phyloP scores from a whole-genome alignment of 1,140 invertebrate species.

The Aphaenogaster rudis region DNA sequence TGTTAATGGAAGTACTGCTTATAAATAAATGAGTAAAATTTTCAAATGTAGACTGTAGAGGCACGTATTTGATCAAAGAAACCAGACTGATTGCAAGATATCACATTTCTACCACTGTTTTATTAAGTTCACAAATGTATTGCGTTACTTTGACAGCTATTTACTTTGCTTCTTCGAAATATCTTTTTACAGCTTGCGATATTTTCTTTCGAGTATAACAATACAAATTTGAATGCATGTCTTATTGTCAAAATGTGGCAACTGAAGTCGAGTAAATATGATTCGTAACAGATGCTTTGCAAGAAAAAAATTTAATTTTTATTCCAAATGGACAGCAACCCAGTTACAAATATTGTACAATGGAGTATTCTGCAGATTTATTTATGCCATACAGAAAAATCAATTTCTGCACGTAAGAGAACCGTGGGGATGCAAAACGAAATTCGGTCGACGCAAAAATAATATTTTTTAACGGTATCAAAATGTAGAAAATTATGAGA shows the following conservation, averaged over 20 bases:
- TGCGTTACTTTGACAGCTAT: neutral
- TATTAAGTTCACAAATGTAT: neutral
- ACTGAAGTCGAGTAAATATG: neutral
- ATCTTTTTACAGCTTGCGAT: neutral
- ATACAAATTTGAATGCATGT: neutral
- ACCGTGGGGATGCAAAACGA: neutral
- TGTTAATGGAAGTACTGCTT: neutral
- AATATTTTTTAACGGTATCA: conserved; percentile 25
- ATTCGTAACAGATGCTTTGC: neutral
- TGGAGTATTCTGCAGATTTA: neutral
- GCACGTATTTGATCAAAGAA: neutral
- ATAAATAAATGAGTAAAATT: neutral
- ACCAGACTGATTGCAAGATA: neutral
- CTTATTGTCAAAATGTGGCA: neutral
- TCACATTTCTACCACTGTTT: neutral
- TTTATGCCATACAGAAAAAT: neutral
- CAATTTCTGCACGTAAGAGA: neutral
- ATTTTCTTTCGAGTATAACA: neutral
- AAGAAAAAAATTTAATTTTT: neutral
- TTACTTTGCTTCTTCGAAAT: neutral
- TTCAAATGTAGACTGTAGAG: neutral
- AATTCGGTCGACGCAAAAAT: conserved; percentile 9
- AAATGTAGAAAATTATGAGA: conserved; percentile 17
- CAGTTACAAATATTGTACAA: neutral
- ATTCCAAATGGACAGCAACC: neutral